Evolutionary conservation across 2,113 vertebrate genomes (phyloP).

Genomic region (Muntiacus muntjak): DNA sequence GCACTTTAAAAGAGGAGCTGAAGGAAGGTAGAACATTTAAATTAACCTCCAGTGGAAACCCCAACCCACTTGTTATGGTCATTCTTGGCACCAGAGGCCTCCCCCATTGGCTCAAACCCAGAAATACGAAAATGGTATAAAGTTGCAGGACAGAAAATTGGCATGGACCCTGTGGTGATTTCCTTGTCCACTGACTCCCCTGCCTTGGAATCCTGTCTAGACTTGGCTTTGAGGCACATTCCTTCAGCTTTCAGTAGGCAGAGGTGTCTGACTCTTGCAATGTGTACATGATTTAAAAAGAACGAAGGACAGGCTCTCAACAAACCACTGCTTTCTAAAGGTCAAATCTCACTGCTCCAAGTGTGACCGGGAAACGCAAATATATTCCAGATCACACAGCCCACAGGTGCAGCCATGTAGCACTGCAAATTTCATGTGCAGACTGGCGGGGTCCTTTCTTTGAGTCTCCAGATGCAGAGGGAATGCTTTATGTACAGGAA

Average conservation of each 20-base stretch:
- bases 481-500: conserved; percentile 68
- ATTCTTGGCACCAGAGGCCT: conserved; percentile 38
- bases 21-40: conserved; percentile 56
- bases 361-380: conserved; percentile 61
- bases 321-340: conserved; percentile 61
- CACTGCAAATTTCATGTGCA: conserved; percentile 51
- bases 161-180: neutral
- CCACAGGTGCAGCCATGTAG: conserved; percentile 66
- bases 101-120: conserved; percentile 19
- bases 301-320: conserved; percentile 52
- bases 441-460: conserved; percentile 15
- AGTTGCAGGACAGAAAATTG: conserved; percentile 54
- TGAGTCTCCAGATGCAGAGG: conserved; percentile 58
- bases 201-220: conserved; percentile 47
- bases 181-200: neutral
- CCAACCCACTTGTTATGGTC: conserved; percentile 48
- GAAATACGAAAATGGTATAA: conserved; percentile 61
- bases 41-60: conserved; percentile 63
- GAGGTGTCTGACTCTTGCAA: conserved; percentile 32
- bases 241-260: conserved; percentile 47
- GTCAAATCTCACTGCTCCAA: conserved; percentile 67
- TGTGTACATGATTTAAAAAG: conserved; percentile 56
- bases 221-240: conserved; percentile 61
- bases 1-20: conserved; percentile 15
- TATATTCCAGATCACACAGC: conserved; percentile 59